These are phyloP conservation scores for Thunnus albacares DNA, from an alignment of 2,797 vertebrate genomes.

Conservation along the genomic window DNA sequence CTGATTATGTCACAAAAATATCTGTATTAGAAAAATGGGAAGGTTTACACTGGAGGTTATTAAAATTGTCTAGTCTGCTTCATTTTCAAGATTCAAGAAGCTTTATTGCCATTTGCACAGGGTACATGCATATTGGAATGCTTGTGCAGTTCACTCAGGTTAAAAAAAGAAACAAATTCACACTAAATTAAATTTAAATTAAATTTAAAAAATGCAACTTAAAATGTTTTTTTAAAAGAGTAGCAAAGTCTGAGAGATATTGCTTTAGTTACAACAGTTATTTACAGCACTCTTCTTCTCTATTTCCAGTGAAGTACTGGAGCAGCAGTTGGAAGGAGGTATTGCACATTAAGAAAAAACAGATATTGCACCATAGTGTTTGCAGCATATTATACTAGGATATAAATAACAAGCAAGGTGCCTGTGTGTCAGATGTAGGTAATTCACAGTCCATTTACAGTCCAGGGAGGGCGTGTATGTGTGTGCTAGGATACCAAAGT, in stretches of 20 bases:
- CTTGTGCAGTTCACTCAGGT: neutral
- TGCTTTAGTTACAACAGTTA: neutral
- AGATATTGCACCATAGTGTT: neutral
- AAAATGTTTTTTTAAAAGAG: no score
- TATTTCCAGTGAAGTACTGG: no score
- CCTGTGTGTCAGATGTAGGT: no score
- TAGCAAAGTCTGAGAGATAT: neutral
- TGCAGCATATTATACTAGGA: neutral
- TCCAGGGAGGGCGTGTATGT: neutral
- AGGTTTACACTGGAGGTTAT: neutral
- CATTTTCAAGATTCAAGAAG: neutral
- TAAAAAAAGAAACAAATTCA: neutral
- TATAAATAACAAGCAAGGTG: no score
- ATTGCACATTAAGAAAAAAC: neutral
- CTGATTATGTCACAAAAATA: neutral
- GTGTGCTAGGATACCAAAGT: no score
- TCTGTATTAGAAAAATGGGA: neutral
- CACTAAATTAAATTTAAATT: neutral
- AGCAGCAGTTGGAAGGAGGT: neutral
- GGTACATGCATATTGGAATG: neutral
- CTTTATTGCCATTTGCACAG: no score
- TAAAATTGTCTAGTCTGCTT: neutral
- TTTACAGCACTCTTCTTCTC: neutral
- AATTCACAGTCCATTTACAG: no score
- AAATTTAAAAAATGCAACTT: no score